A percentile compares a stretch with the other conserved stretches of the same genome.
phyloP scores from a whole-genome alignment of 1,140 invertebrate genomes.

The Apocrypta bakeri region DNA sequence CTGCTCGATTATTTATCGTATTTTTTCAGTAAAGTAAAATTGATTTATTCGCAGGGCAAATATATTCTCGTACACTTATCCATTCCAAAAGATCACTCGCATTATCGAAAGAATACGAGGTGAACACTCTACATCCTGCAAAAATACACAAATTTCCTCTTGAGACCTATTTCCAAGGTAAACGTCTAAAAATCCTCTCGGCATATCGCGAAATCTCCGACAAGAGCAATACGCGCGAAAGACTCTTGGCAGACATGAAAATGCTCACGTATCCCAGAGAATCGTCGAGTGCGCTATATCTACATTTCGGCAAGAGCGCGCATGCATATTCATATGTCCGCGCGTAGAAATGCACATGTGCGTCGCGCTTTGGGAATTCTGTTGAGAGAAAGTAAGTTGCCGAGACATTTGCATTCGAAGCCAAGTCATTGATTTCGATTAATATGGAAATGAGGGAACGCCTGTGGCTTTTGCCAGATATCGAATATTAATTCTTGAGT shows the following conservation, averaged over 20 bases:
- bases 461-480: not conserved
- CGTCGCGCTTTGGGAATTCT: not conserved
- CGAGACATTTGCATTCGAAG: slow-evolving; percentile 15
- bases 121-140: too few relatives aligned
- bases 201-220: not conserved
- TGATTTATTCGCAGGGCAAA: too few relatives aligned
- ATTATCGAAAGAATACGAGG: too few relatives aligned
- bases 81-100: too few relatives aligned
- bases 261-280: not conserved
- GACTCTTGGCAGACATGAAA: not conserved
- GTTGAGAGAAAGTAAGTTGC: not conserved
- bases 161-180: not conserved
- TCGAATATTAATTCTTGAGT: slow-evolving; percentile 11
- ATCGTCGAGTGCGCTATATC: not conserved
- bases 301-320: not conserved
- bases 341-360: not conserved
- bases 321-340: slow-evolving; percentile 1
- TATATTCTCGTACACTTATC: too few relatives aligned
- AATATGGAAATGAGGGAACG: not conserved
- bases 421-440: slow-evolving; percentile 22
- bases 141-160: not conserved
- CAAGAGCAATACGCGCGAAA: not conserved
- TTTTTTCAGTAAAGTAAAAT: not conserved
- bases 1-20: too few relatives aligned
- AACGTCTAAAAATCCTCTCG: not conserved